Conservation (phyloP, 2,888 invertebrate species). For the Neelides folsomi region DNA sequence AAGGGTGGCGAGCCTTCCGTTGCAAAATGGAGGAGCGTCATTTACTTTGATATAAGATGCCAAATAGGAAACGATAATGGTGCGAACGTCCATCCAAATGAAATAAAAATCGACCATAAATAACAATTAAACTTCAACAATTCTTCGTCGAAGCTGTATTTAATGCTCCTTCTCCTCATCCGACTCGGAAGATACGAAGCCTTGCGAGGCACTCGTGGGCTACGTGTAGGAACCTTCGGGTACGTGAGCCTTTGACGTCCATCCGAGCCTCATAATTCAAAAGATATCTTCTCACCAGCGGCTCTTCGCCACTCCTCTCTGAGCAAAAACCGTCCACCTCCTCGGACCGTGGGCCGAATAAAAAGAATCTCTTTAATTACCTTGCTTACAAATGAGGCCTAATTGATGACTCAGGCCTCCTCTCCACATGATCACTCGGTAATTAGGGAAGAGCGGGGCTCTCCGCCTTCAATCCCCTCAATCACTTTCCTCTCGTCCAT, state of each 20-base stretch:
- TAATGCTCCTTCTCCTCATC: neutral
- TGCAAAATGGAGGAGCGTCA: slow-evolving; percentile 17
- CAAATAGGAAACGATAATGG: slow-evolving; percentile 26
- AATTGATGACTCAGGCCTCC: no score
- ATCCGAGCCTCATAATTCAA: neutral
- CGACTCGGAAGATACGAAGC: neutral
- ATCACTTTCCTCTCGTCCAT: no score
- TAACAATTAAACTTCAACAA: slow-evolving; percentile 26
- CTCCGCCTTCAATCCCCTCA: no score
- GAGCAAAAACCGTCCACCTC: neutral
- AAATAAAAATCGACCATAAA: slow-evolving; percentile 28
- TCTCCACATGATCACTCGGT: no score
- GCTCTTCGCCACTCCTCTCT: neutral
- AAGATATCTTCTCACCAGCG: neutral
- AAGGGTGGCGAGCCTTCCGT: slow-evolving; percentile 16
- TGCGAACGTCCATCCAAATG: slow-evolving; percentile 23
- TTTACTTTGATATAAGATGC: slow-evolving; percentile 21
- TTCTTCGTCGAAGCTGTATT: slow-evolving; percentile 2
- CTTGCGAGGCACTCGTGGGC: neutral
- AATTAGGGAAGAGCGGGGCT: no score
- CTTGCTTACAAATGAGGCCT: no score
- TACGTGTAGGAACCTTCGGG: neutral
- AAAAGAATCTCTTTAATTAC: no score
- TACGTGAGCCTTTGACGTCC: neutral
- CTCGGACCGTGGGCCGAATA: no score